phyloP scores from a whole-genome alignment of 2,113 vertebrate species.

The Erythrolamprus reginae region DNA sequence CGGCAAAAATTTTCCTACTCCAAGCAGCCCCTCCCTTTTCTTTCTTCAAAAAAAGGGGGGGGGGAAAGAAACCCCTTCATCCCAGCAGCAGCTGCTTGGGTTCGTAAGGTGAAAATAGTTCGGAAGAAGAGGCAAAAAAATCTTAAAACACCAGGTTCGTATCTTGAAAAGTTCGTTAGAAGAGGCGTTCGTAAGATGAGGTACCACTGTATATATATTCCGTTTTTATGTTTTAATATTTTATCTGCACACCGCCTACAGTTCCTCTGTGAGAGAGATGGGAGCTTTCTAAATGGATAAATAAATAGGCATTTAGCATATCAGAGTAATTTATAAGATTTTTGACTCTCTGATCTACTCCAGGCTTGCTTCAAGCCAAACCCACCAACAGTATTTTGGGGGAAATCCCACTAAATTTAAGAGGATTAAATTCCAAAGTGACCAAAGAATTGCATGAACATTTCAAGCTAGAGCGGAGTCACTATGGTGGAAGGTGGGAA shows the following conservation, averaged over 20 bases:
- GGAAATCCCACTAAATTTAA: not conserved
- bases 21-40: too few species aligned
- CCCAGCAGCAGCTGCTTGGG: too few species aligned
- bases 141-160: too few species aligned
- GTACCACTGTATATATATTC: too few species aligned
- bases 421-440: not conserved
- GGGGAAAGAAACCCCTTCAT: too few species aligned
- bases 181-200: too few species aligned
- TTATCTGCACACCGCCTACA: not conserved
- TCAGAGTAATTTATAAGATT: not conserved
- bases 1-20: too few species aligned
- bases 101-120: too few species aligned
- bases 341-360: not conserved
- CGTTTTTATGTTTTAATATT: not conserved
- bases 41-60: too few species aligned
- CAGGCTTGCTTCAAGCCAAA: not conserved
- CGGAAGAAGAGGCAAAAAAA: too few species aligned
- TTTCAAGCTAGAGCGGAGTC: not conserved
- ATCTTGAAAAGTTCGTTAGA: too few species aligned
- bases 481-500: not conserved
- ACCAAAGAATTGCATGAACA: not conserved
- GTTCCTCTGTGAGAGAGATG: not conserved
- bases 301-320: not conserved
- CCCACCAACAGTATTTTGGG: not conserved
- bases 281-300: not conserved